Evolutionary conservation across 2,888 invertebrate species (phyloP).

Genomic region (Nemoura dubitans): DNA sequence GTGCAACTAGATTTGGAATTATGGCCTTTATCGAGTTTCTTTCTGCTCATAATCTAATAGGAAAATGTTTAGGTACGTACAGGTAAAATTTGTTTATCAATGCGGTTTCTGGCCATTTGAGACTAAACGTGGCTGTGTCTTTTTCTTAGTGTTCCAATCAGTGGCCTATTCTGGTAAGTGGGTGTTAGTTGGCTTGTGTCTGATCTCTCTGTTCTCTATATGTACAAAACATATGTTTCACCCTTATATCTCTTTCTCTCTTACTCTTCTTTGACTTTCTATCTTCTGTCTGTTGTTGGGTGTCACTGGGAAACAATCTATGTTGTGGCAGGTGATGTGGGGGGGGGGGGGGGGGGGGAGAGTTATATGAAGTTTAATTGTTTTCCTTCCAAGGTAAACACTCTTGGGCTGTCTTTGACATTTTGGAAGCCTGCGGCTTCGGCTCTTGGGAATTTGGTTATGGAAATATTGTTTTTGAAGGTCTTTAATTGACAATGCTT

Average conservation of each 20-base stretch:
- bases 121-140: constrained; percentile 57
- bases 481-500: too few relatives aligned
- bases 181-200: constrained; percentile 55
- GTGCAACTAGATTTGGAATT: background rate
- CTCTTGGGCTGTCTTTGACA: too few relatives aligned
- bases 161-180: constrained; percentile 96
- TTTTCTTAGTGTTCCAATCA: constrained; percentile 89
- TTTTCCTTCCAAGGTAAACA: too few relatives aligned
- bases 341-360: too few relatives aligned
- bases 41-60: background rate
- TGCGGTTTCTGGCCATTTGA: background rate
- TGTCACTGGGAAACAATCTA: background rate
- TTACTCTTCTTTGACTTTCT: background rate
- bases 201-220: constrained; percentile 20
- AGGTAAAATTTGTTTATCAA: background rate
- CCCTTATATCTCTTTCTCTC: constrained; percentile 16
- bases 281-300: background rate
- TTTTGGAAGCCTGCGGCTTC: too few relatives aligned
- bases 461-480: too few relatives aligned
- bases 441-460: too few relatives aligned
- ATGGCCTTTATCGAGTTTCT: background rate
- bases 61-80: background rate
- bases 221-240: background rate
- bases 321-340: too few relatives aligned
- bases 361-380: too few relatives aligned